Percentiles rank a stretch among this genome's conserved stretches.
These are phyloP conservation scores for Orchesella cincta DNA, from an alignment of 1,140 invertebrate species.

Conservation along the genomic window DNA sequence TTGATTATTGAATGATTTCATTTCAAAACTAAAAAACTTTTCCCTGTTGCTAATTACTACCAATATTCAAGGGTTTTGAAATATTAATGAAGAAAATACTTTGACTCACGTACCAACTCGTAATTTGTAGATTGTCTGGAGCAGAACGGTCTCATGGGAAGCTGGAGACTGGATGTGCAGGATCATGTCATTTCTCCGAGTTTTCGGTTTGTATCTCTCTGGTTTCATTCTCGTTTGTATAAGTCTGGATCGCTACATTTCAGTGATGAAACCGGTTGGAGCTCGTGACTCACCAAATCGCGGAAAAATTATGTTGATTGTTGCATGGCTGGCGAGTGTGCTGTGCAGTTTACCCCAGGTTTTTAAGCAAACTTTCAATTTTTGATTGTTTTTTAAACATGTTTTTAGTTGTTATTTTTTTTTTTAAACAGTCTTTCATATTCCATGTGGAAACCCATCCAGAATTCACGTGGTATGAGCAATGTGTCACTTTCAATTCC, in stretches of 20 bases:
- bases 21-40: too few relatives aligned
- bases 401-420: too few relatives aligned
- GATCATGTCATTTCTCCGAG: constrained; percentile 77
- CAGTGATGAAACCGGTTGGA: constrained; percentile 76
- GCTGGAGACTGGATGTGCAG: constrained; percentile 61
- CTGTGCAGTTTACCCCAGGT: constrained; percentile 85
- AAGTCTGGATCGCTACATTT: constrained; percentile 81
- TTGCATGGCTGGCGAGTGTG: constrained; percentile 74
- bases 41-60: too few relatives aligned
- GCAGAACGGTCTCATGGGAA: constrained; percentile 52
- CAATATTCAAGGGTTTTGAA: too few relatives aligned
- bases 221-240: constrained; percentile 85
- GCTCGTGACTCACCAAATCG: constrained; percentile 68
- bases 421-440: constrained; percentile 72
- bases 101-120: too few relatives aligned
- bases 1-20: too few relatives aligned
- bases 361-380: too few relatives aligned
- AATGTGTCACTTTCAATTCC: constrained; percentile 77
- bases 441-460: constrained; percentile 81
- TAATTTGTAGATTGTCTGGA: constrained; percentile 56
- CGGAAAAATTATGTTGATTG: constrained; percentile 70
- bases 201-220: constrained; percentile 81
- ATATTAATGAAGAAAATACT: too few relatives aligned
- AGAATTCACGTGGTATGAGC: constrained; percentile 71
- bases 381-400: too few relatives aligned